Conservation (phyloP, 2,888 invertebrate genomes). For the Metopia argyrocephala region DNA sequence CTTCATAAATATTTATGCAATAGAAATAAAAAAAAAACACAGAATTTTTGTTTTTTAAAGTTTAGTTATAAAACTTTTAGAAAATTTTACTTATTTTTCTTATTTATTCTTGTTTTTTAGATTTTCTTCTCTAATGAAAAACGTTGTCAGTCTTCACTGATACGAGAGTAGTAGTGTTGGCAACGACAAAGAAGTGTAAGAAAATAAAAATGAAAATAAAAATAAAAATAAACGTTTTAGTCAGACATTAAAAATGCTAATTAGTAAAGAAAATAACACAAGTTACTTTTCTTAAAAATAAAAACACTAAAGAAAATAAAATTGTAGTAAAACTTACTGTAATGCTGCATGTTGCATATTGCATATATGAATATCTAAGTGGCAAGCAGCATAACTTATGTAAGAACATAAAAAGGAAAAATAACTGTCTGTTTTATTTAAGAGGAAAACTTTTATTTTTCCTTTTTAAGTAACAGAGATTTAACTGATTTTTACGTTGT, state of each 20-base stretch:
- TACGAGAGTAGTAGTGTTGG: too few relatives aligned
- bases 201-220: background rate
- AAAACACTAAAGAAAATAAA: too few relatives aligned
- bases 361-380: slow-evolving; percentile 37
- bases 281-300: slow-evolving; percentile 41
- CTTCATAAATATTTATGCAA: slow-evolving; percentile 48
- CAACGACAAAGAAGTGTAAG: background rate
- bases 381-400: background rate
- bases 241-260: slow-evolving; percentile 59
- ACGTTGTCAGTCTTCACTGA: too few relatives aligned
- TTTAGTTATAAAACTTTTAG: too few relatives aligned
- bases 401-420: background rate
- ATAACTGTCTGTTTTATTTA: too few relatives aligned
- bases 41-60: background rate
- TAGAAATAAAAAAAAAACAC: too few relatives aligned
- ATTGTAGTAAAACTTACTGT: background rate
- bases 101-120: too few relatives aligned
- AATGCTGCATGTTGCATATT: background rate
- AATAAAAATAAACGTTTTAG: background rate
- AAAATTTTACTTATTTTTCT: too few relatives aligned
- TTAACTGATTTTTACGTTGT: too few relatives aligned
- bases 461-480: too few relatives aligned
- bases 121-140: too few relatives aligned
- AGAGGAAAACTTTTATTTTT: too few relatives aligned
- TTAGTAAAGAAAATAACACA: slow-evolving; percentile 54